Percentiles rank a stretch among this genome's conserved stretches.
phyloP scores from a whole-genome alignment of 2,113 vertebrate genomes.

The Grus americana region DNA sequence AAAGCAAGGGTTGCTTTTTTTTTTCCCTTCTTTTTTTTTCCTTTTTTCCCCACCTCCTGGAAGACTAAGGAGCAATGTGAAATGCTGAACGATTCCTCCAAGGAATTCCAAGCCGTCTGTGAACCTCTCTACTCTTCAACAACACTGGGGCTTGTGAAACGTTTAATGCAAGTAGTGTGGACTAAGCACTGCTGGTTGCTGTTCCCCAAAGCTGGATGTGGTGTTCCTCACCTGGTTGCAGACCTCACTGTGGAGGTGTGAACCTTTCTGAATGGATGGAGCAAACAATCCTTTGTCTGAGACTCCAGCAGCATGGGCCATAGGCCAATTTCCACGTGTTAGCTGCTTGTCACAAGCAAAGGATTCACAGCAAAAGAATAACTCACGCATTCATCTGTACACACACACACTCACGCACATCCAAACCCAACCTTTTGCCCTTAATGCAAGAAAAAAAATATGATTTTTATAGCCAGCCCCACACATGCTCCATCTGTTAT shows the following conservation, averaged over 20 bases:
- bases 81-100: background rate
- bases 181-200: background rate
- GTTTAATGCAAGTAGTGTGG: background rate
- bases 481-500: background rate
- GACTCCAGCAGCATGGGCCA: background rate
- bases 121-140: background rate
- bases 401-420: fast-evolving
- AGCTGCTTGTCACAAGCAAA: background rate
- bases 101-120: background rate
- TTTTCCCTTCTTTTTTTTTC: too few species aligned
- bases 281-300: background rate
- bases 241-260: background rate
- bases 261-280: background rate
- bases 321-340: fast-evolving
- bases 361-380: background rate
- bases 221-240: background rate
- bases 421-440: background rate
- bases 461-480: background rate
- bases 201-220: background rate
- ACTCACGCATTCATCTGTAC: background rate
- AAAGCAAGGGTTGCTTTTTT: background rate
- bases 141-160: background rate
- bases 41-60: too few species aligned
- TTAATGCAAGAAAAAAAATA: background rate
- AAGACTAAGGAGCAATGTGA: background rate